These are phyloP conservation scores for Gadus macrocephalus DNA, from an alignment of 2,113 vertebrate species.

Conservation along the genomic window DNA sequence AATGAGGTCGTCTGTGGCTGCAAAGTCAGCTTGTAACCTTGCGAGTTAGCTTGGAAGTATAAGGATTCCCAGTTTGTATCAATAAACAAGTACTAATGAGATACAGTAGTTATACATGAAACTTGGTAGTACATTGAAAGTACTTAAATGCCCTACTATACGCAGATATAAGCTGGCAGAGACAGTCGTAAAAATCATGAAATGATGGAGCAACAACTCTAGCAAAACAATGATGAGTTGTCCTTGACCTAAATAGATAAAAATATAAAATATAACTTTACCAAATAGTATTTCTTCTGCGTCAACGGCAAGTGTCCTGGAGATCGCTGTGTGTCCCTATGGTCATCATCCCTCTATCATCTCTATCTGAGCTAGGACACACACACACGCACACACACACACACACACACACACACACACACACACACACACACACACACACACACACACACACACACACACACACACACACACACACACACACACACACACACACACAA, in stretches of 20 bases:
- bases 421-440: constrained; percentile 26
- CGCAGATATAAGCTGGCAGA: background rate
- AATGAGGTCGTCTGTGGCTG: too few relatives aligned
- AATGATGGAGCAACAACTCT: background rate
- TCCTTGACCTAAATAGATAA: background rate
- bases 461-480: constrained; percentile 5
- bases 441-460: constrained; percentile 20
- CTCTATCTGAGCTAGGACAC: constrained; percentile 36
- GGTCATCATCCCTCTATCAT: constrained; percentile 20
- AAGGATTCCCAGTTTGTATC: background rate
- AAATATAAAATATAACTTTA: constrained; percentile 42
- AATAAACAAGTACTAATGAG: background rate
- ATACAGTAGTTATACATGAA: background rate
- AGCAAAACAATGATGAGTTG: background rate
- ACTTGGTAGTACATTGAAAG: background rate
- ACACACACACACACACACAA: constrained; percentile 10
- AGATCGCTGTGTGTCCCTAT: constrained; percentile 23
- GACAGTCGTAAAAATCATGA: background rate
- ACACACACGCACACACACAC: constrained; percentile 36
- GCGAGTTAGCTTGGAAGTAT: background rate
- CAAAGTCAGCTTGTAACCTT: background rate
- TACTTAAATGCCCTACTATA: background rate
- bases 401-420: background rate
- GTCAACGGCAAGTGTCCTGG: constrained; percentile 17
- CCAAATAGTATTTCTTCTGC: constrained; percentile 11